Percentiles rank a stretch among this genome's conserved stretches.
These are phyloP conservation scores for Hydra vulgaris DNA, from an alignment of 30 jellyfish, hydroid and myxozoan genomes.

Conservation along the genomic window DNA sequence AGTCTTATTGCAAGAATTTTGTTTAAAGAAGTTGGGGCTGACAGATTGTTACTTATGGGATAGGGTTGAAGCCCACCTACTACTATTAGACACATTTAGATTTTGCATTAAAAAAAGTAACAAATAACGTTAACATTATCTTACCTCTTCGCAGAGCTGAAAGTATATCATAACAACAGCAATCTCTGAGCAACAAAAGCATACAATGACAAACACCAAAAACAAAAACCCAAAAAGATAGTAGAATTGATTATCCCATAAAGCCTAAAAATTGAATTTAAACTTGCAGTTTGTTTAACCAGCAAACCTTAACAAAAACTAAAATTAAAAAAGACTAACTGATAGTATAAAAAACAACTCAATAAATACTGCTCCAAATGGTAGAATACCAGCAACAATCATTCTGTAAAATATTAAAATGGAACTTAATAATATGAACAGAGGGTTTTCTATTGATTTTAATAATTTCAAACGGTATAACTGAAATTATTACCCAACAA, in stretches of 20 bases:
- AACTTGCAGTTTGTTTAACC: not conserved
- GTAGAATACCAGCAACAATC: slow-evolving; percentile 78
- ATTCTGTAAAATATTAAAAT: slow-evolving; percentile 33
- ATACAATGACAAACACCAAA: slow-evolving; percentile 75
- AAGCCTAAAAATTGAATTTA: slow-evolving; percentile 50
- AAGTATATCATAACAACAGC: slow-evolving; percentile 86
- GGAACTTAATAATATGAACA: not conserved
- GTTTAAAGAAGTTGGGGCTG: too few relatives aligned
- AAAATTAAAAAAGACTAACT: slow-evolving; percentile 29
- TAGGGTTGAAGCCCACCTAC: too few relatives aligned
- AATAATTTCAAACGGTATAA: too few relatives aligned
- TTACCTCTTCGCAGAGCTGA: slow-evolving; percentile 97
- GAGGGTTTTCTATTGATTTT: too few relatives aligned
- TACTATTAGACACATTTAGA: too few relatives aligned
- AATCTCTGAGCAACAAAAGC: slow-evolving; percentile 93
- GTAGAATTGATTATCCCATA: slow-evolving; percentile 97
- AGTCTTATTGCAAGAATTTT: too few relatives aligned
- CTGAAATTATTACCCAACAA: slow-evolving; percentile 51
- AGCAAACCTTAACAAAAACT: not conserved
- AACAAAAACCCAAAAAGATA: slow-evolving; percentile 86
- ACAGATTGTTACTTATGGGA: too few relatives aligned
- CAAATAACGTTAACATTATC: slow-evolving; percentile 5
- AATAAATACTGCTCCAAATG: slow-evolving; percentile 96
- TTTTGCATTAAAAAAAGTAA: not conserved
- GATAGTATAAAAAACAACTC: slow-evolving; percentile 76